Percentiles rank a stretch among this genome's conserved stretches.
These are phyloP conservation scores for Acipenser transmontanus DNA, from an alignment of 2,797 vertebrate genomes.

Conservation along the genomic window DNA sequence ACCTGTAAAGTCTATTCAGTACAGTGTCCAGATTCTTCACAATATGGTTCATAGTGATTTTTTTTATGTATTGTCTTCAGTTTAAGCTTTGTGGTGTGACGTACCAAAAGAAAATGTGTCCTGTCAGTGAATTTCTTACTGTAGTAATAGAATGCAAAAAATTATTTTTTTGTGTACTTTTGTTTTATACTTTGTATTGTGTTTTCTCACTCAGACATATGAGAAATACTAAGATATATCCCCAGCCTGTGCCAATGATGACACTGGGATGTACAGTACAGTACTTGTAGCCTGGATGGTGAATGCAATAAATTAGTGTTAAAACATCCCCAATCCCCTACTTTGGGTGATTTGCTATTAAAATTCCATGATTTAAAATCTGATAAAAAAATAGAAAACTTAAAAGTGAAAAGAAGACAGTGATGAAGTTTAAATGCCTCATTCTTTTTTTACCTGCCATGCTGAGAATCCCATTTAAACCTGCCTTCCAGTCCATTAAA, in stretches of 20 bases:
- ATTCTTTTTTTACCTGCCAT: constrained; percentile 15
- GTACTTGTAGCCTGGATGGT: background rate
- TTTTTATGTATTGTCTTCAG: too few relatives aligned
- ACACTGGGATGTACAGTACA: too few relatives aligned
- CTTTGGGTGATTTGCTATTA: constrained; percentile 2
- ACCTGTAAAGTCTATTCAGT: too few relatives aligned
- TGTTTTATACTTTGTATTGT: too few relatives aligned
- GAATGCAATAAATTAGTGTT: background rate
- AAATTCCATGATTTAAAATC: constrained; percentile 1
- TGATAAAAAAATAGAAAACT: background rate
- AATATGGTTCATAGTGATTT: too few relatives aligned
- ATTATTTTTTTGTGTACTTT: too few relatives aligned
- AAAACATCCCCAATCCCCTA: background rate
- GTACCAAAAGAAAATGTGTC: too few relatives aligned
- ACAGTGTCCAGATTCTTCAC: too few relatives aligned
- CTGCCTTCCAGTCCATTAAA: constrained; percentile 13
- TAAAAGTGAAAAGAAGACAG: background rate
- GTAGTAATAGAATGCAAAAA: too few relatives aligned
- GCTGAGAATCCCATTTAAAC: background rate
- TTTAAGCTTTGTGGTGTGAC: too few relatives aligned
- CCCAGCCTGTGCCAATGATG: background rate
- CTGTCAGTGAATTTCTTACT: too few relatives aligned
- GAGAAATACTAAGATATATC: background rate
- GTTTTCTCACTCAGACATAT: too few relatives aligned
- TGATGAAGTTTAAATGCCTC: background rate